Percentiles rank a stretch among this genome's conserved stretches.
These are phyloP conservation scores for Malacosoma neustria DNA, from an alignment of 2,888 invertebrate genomes.

Conservation along the genomic window DNA sequence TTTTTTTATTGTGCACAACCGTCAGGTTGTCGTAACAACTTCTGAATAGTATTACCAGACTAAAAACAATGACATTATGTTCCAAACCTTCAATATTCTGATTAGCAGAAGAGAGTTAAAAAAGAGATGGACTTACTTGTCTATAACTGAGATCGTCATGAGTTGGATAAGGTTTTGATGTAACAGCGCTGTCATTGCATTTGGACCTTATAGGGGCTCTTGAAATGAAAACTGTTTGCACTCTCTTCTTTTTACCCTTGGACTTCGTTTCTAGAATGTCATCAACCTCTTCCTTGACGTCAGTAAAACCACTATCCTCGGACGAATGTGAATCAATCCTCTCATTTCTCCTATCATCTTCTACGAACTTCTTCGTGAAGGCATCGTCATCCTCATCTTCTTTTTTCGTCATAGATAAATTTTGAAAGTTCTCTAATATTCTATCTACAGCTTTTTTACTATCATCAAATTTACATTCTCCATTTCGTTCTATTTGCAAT, in stretches of 20 bases:
- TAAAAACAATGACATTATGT: no score
- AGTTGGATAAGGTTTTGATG: background rate
- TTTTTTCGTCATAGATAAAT: conserved; percentile 14
- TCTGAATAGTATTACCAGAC: no score
- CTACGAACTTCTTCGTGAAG: conserved; percentile 36
- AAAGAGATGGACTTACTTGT: background rate
- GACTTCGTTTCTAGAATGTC: conserved; percentile 22
- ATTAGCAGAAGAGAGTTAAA: no score
- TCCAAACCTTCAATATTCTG: no score
- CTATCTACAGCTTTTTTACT: conserved; percentile 3
- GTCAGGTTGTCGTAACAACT: no score
- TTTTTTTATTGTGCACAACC: no score
- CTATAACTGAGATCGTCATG: background rate
- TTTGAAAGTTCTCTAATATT: conserved; percentile 5
- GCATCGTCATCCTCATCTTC: conserved; percentile 32
- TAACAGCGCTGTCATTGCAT: background rate
- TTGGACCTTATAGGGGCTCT: conserved; percentile 18
- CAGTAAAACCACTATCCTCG: conserved; percentile 51
- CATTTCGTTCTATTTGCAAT: conserved; percentile 9
- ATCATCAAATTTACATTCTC: background rate
- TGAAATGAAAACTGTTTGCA: conserved; percentile 23
- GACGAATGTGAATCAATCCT: conserved; percentile 49
- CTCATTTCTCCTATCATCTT: conserved; percentile 27
- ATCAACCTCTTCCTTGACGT: conserved; percentile 23
- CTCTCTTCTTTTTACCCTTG: conserved; percentile 28